Evolutionary conservation across 2,888 invertebrate genomes (phyloP).

Genomic region (Ptychoptera albimana): DNA sequence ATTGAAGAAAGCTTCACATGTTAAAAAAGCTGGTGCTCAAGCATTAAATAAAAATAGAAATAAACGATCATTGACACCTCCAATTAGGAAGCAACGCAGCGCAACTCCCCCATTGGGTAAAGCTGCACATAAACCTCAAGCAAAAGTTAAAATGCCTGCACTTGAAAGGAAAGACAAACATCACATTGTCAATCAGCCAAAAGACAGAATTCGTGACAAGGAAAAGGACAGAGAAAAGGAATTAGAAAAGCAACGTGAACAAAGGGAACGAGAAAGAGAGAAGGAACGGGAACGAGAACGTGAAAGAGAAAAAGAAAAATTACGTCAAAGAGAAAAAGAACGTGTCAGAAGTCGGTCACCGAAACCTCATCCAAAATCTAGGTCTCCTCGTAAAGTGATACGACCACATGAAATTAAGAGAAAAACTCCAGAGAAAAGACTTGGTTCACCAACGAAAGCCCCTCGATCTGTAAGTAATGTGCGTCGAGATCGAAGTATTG

Average conservation of each 20-base stretch:
- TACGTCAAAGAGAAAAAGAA: slow-evolving; percentile 31
- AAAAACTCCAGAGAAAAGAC: slow-evolving; percentile 17
- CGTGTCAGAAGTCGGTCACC: slow-evolving; percentile 32
- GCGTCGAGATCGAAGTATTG: slow-evolving; percentile 25
- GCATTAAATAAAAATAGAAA: slow-evolving; percentile 22
- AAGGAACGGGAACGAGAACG: slow-evolving; percentile 36
- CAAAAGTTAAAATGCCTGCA: slow-evolving; percentile 24
- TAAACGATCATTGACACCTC: slow-evolving; percentile 28
- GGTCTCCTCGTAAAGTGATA: slow-evolving; percentile 34
- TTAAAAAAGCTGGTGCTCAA: slow-evolving; percentile 14
- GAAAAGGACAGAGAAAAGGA: slow-evolving; percentile 24
- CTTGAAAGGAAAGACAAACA: slow-evolving; percentile 24
- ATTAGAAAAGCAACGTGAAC: slow-evolving; percentile 29
- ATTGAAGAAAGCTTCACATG: slow-evolving; percentile 13
- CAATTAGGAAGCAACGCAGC: slow-evolving; percentile 10
- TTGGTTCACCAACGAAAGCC: slow-evolving; percentile 20
- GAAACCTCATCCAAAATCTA: slow-evolving; percentile 35
- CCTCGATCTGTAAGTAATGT: slow-evolving; percentile 1
- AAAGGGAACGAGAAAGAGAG: slow-evolving; percentile 31
- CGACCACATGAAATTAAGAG: slow-evolving; percentile 35
- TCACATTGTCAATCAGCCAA: slow-evolving; percentile 22
- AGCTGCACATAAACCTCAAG: slow-evolving; percentile 14
- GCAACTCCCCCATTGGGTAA: neutral
- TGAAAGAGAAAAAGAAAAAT: slow-evolving; percentile 33
- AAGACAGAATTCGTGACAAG: slow-evolving; percentile 20